phyloP scores from a whole-genome alignment of 2,888 invertebrate genomes.

The Cancer borealis region DNA sequence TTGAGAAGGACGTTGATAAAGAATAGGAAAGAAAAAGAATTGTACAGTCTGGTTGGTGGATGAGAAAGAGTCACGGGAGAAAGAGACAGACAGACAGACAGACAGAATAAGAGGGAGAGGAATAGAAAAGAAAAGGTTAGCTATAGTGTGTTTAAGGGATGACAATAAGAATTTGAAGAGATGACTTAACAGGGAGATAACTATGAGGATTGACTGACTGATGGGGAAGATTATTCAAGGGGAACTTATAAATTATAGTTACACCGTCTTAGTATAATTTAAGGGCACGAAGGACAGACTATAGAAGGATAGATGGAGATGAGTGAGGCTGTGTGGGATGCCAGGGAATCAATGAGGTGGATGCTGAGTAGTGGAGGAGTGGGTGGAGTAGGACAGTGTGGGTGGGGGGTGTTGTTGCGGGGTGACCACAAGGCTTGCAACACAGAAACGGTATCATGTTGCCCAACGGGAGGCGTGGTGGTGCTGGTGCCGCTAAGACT shows the following conservation, averaged over 20 bases:
- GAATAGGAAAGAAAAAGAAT: background rate
- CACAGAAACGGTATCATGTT: constrained; percentile 24
- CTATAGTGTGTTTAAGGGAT: background rate
- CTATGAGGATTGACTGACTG: background rate
- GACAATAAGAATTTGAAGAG: background rate
- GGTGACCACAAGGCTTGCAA: background rate
- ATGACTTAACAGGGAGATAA: background rate
- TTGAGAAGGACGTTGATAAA: background rate
- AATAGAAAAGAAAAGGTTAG: background rate
- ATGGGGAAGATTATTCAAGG: background rate
- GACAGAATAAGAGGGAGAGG: background rate
- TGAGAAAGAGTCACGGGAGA: background rate
- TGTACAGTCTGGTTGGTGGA: background rate
- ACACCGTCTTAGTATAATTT: background rate
- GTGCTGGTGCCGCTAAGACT: background rate
- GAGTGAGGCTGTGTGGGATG: background rate
- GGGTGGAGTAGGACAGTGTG: background rate
- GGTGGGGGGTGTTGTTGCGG: background rate
- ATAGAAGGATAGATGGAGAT: background rate
- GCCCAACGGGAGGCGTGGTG: background rate
- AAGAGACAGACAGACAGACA: background rate
- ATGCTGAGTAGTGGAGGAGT: background rate
- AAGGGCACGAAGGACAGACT: background rate
- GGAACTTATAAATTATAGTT: background rate
- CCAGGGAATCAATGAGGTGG: background rate